Evolutionary conservation across 2,113 vertebrate genomes (phyloP).

Genomic region (Parotia lawesii): DNA sequence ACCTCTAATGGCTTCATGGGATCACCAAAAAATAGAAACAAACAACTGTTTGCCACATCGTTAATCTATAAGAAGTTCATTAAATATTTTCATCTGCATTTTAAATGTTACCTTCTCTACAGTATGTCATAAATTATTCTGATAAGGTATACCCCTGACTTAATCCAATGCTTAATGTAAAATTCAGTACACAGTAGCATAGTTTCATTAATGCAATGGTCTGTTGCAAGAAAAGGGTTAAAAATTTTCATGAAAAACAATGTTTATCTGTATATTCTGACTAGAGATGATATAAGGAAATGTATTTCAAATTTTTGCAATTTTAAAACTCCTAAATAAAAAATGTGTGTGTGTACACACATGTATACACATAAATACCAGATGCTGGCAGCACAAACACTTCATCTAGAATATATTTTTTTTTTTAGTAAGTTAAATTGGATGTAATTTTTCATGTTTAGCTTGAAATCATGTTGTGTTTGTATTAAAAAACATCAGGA

Average conservation of each 20-base stretch:
- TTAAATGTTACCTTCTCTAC: slow-evolving; percentile 25
- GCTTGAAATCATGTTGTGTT: background rate
- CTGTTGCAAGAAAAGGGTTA: background rate
- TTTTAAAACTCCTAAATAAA: background rate
- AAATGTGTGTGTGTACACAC: fast-evolving
- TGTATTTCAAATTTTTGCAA: background rate
- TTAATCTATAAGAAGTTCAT: slow-evolving; percentile 70
- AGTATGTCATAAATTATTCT: slow-evolving; percentile 19
- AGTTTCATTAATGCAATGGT: background rate
- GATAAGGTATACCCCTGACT: background rate
- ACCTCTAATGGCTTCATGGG: slow-evolving; percentile 33
- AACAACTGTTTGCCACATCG: slow-evolving; percentile 63
- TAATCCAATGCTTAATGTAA: slow-evolving; percentile 12
- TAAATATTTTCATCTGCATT: slow-evolving; percentile 55
- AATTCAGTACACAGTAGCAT: background rate
- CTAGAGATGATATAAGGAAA: background rate
- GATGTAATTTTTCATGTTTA: background rate
- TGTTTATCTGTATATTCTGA: background rate
- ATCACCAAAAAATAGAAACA: slow-evolving; percentile 51
- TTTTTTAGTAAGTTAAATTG: background rate
- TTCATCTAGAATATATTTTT: background rate
- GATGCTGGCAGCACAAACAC: background rate
- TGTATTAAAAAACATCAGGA: background rate
- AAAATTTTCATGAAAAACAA: background rate
- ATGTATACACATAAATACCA: background rate